Base-by-base conservation (phyloP, 1,140 invertebrate genomes). In the Forficula auricularia region DNA sequence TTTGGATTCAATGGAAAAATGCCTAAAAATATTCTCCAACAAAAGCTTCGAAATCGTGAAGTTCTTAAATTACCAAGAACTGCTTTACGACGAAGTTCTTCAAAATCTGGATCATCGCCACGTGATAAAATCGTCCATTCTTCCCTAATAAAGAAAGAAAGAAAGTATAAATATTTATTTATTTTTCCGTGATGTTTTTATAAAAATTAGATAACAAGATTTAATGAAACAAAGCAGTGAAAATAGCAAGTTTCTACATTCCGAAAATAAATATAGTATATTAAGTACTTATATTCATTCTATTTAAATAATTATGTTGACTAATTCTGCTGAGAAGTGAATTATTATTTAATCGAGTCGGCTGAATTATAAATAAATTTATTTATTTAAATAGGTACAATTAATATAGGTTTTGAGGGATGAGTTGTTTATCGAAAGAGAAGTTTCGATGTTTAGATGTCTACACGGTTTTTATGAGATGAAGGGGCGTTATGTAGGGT, bases 41-140 rank as follows among this genome's bases (percentile, higher is more conserved):
- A 58, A 9, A 67, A 46, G 47, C 63, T 65, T 18, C 65, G 56
- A 33, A 66, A 65, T 30, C 64, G 61, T 1, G 60, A 64, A 36
- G 61, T 53, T 47, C 64, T 57, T 2, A 67, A 48, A 13, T 62
- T 55, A 0, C 63, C 63, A 15, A 55, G 50, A n/a, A 65, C 52
- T 1, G 64, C 61, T 3, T 50, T 47, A 16, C 55, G 38, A 3
- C 57, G 50, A 20, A 65, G 43, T 2, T 44, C 16, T 12, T 54
- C 56, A 0, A 59, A 51, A 19, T 58, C 51, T 14, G 40, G 41
- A 43, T 60, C 55, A 20, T 61, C 46, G 19, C 40, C 44, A 15
- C 42, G 19, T 14, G 57, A 44, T 20, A 65, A 40, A 31, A 54
- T 50, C 0, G 40, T 35, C 63, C 63, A 65, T 44, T 65, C 63